These are phyloP conservation scores for Tiliqua scincoides DNA, from an alignment of 2,113 vertebrate species.

Conservation along the genomic window DNA sequence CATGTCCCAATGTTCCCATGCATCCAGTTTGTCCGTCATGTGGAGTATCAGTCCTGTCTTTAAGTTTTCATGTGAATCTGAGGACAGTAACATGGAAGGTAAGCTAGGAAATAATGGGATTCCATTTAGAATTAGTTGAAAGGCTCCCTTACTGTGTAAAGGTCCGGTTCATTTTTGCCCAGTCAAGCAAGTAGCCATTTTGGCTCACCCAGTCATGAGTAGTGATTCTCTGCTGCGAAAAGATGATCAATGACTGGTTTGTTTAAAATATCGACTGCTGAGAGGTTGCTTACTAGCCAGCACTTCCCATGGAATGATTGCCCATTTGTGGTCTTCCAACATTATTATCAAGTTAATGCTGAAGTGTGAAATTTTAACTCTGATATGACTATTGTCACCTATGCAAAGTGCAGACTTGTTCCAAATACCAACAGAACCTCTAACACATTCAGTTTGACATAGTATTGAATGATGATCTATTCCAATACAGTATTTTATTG, in stretches of 20 bases:
- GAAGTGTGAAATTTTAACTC: background rate
- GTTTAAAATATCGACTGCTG: background rate
- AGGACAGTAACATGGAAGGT: conserved; percentile 78
- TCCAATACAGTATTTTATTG: conserved; percentile 35
- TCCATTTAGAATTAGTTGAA: conserved; percentile 51
- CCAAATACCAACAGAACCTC: conserved; percentile 53
- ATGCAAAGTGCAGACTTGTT: background rate
- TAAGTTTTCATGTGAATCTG: conserved; percentile 79
- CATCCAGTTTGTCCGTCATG: conserved; percentile 80
- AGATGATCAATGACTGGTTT: background rate
- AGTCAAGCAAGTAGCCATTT: conserved; percentile 17
- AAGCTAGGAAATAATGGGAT: conserved; percentile 73
- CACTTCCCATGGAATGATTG: conserved; percentile 37
- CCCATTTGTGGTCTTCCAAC: background rate
- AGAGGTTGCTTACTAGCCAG: background rate
- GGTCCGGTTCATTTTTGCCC: conserved; percentile 51
- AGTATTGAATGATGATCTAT: conserved; percentile 40
- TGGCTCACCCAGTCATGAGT: background rate
- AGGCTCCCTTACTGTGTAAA: conserved; percentile 34
- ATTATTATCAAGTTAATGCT: conserved; percentile 1
- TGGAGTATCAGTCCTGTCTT: conserved; percentile 82
- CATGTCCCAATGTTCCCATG: conserved; percentile 77
- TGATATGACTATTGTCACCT: background rate
- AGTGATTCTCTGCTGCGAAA: conserved; percentile 10
- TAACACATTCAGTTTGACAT: conserved; percentile 40